Evolutionary conservation across 1,140 invertebrate genomes (phyloP).

Genomic region (Marisa cornuarietis): DNA sequence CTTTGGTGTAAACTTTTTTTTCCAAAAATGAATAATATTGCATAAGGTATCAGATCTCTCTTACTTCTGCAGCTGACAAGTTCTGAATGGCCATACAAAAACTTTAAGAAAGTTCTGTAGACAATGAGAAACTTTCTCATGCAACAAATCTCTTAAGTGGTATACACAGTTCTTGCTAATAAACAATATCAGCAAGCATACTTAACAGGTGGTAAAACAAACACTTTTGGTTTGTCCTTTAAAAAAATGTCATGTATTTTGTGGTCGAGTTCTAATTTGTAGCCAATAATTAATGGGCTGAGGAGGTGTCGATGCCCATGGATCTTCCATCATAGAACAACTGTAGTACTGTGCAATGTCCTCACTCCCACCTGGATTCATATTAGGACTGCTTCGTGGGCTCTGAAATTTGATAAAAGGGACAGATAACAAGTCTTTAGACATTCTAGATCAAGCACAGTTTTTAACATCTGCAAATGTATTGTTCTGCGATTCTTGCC

Average conservation of each 20-base stretch:
- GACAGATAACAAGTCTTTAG: neutral
- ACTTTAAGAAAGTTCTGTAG: too few relatives aligned
- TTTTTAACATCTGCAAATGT: too few relatives aligned
- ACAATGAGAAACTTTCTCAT: too few relatives aligned
- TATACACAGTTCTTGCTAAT: too few relatives aligned
- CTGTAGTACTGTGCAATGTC: constrained; percentile 50
- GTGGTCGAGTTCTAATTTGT: neutral
- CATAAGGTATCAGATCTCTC: too few relatives aligned
- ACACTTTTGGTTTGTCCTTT: neutral
- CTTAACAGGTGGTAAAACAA: neutral
- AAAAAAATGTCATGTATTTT: neutral
- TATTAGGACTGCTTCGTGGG: constrained; percentile 33
- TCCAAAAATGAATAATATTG: too few relatives aligned
- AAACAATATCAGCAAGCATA: neutral
- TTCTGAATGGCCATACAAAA: too few relatives aligned
- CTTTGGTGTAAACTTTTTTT: too few relatives aligned
- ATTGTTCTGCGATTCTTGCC: neutral
- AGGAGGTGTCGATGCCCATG: constrained; percentile 43
- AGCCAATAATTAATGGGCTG: constrained; percentile 32
- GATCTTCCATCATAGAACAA: constrained; percentile 50
- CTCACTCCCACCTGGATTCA: constrained; percentile 44
- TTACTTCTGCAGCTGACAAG: too few relatives aligned
- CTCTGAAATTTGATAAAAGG: constrained; percentile 30
- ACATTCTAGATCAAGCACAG: neutral
- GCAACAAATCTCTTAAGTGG: too few relatives aligned